Conservation (phyloP, 2,797 vertebrate genomes). For the Thaleichthys pacificus region DNA sequence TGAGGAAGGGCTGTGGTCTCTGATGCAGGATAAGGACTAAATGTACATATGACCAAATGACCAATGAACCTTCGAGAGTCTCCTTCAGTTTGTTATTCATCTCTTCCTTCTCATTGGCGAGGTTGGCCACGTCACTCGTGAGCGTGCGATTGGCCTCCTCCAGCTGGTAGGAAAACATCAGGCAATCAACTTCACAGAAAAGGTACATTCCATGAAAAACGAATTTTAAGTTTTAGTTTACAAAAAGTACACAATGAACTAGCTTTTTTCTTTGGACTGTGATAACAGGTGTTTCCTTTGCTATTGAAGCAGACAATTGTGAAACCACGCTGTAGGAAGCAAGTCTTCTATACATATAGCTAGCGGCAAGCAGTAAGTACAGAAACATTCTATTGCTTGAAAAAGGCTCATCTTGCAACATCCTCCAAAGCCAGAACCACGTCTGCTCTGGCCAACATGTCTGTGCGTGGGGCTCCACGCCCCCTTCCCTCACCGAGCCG, state of each 20-base stretch:
- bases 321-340: too few relatives aligned
- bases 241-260: neutral
- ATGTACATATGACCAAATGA: neutral
- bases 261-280: too few relatives aligned
- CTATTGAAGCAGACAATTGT: too few relatives aligned
- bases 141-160: conserved; percentile 96
- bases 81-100: conserved; percentile 94
- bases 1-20: too few relatives aligned
- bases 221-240: neutral
- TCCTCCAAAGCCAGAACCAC: too few relatives aligned
- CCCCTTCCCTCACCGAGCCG: conserved; percentile 74
- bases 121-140: conserved; percentile 92
- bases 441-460: neutral
- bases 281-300: too few relatives aligned
- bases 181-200: neutral
- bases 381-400: too few relatives aligned
- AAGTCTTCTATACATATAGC: too few relatives aligned
- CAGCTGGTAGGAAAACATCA: conserved; percentile 73
- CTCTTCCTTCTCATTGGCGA: conserved; percentile 95
- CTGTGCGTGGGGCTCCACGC: too few relatives aligned
- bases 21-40: neutral
- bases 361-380: too few relatives aligned
- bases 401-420: too few relatives aligned
- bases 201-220: too few relatives aligned
- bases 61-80: neutral